Evolutionary conservation across 2,113 vertebrate species (phyloP).

Genomic region (Menura novaehollandiae): DNA sequence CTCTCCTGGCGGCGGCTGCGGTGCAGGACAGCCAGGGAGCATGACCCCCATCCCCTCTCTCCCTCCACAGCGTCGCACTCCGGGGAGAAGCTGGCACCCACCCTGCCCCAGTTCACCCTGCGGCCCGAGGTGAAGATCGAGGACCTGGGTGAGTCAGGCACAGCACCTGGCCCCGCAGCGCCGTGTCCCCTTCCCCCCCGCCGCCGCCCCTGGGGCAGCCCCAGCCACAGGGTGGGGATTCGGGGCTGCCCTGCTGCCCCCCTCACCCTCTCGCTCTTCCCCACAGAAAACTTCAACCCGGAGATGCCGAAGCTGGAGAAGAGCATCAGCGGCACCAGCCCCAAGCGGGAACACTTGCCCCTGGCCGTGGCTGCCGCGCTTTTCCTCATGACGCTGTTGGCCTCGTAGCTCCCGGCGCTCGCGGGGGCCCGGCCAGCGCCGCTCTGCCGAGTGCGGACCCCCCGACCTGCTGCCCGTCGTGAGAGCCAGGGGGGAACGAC

Average conservation of each 20-base stretch:
- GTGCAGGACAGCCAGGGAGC: neutral
- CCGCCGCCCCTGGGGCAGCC: neutral
- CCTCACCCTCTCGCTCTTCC: neutral
- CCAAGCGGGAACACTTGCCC: conserved; percentile 88
- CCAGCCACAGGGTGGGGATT: neutral
- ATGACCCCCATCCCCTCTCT: conserved; percentile 42
- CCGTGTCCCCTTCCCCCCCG: neutral
- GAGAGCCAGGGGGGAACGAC: neutral
- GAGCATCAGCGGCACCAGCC: conserved; percentile 94
- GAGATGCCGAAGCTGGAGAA: conserved; percentile 94
- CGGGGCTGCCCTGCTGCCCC: neutral
- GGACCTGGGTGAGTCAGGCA: conserved; percentile 86
- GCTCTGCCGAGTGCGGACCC: conserved; percentile 20
- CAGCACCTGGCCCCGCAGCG: neutral
- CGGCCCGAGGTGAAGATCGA: conserved; percentile 92
- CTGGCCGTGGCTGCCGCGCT: conserved; percentile 85
- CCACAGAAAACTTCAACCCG: conserved; percentile 85
- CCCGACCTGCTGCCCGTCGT: conserved; percentile 29
- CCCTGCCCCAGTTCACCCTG: conserved; percentile 91
- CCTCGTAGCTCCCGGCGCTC: conserved; percentile 81
- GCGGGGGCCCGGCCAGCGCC: neutral
- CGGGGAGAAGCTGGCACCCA: conserved; percentile 85
- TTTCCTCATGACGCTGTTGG: conserved; percentile 82
- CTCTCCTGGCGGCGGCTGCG: too few species aligned
- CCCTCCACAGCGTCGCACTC: conserved; percentile 81